A percentile compares a stretch with the other conserved stretches of the same genome.
phyloP scores from a whole-genome alignment of 2,113 vertebrate genomes.

The Neomonachus schauinslandi region DNA sequence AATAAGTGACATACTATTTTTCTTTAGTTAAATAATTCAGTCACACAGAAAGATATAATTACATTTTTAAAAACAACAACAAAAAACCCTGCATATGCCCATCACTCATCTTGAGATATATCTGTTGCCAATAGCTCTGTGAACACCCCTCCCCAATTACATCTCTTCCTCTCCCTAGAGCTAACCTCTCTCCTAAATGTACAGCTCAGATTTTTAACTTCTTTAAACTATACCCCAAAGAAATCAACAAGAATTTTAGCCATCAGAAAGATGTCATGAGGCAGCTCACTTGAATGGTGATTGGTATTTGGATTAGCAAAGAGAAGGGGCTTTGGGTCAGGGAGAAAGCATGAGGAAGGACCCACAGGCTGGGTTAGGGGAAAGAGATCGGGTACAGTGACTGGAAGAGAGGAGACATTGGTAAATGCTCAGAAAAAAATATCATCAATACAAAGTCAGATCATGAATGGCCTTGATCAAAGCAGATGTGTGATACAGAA shows the following conservation, averaged over 20 bases:
- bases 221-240: not conserved
- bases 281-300: not conserved
- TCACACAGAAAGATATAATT: not conserved
- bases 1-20: not conserved
- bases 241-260: not conserved
- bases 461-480: not conserved
- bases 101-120: not conserved
- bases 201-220: not conserved
- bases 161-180: not conserved
- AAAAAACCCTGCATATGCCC: not conserved
- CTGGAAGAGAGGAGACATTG: not conserved
- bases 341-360: too few relatives aligned
- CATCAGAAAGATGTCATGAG: not conserved
- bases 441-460: not conserved
- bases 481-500: not conserved
- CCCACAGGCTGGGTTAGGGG: not conserved
- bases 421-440: not conserved
- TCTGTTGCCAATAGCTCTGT: not conserved
- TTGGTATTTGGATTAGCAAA: not conserved
- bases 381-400: not conserved
- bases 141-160: not conserved
- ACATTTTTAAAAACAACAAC: not conserved
- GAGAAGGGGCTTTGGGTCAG: not conserved
- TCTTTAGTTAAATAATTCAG: not conserved
- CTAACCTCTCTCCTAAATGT: not conserved